phyloP scores from a whole-genome alignment of 2,797 vertebrate genomes.

The Pseudotriccus pelzelni region DNA sequence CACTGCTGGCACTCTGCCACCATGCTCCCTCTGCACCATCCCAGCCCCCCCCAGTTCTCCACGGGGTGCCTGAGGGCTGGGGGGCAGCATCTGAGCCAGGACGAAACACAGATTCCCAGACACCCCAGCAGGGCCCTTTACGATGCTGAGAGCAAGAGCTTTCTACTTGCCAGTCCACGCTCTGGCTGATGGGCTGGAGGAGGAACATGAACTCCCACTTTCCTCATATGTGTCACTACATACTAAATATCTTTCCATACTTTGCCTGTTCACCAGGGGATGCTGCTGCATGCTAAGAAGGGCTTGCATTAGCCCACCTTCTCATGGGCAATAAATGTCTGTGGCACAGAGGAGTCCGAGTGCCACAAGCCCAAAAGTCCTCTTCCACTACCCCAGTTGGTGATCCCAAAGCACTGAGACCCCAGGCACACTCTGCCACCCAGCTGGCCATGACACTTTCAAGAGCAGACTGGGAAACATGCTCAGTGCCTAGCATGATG shows the following conservation, averaged over 20 bases:
- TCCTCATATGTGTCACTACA: neutral
- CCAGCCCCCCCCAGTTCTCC: neutral
- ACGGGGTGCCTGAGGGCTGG: fast-evolving
- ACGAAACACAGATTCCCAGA: neutral
- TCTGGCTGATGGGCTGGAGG: neutral
- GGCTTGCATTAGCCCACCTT: neutral
- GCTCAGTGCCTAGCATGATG: neutral
- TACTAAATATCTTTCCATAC: neutral
- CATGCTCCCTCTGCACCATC: neutral
- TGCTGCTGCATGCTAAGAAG: neutral
- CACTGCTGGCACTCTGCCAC: neutral
- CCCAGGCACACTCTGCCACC: fast-evolving
- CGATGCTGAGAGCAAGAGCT: neutral
- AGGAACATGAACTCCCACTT: neutral
- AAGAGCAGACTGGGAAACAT: neutral
- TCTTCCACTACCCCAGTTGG: neutral
- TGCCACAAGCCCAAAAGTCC: neutral
- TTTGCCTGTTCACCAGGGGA: neutral
- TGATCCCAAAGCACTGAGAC: neutral
- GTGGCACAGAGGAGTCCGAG: neutral
- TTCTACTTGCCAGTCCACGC: neutral
- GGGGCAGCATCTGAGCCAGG: neutral
- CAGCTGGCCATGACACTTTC: neutral
- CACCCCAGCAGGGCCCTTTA: neutral
- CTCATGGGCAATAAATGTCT: neutral